These are phyloP conservation scores for Sarcophaga caerulescens DNA, from an alignment of 2,888 invertebrate genomes.

Conservation along the genomic window DNA sequence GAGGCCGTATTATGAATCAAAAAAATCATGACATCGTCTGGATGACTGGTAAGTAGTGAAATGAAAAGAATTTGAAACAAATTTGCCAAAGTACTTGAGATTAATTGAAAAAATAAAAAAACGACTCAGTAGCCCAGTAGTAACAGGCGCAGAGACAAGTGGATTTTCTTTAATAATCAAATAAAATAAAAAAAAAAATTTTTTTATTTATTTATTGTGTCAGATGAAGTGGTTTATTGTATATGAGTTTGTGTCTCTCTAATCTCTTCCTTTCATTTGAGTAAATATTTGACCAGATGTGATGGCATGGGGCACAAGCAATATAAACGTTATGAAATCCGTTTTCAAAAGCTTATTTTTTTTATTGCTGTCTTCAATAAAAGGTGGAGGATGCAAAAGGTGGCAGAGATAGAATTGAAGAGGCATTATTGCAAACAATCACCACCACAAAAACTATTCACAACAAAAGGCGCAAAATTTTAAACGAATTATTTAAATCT, in stretches of 20 bases:
- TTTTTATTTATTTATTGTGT: conserved; percentile 60
- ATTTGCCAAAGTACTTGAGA: conserved; percentile 57
- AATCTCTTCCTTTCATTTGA: conserved; percentile 46
- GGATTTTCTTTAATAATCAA: conserved; percentile 70
- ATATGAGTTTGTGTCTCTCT: conserved; percentile 53
- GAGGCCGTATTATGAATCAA: conserved; percentile 55
- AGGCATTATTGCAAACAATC: background rate
- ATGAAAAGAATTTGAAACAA: conserved; percentile 55
- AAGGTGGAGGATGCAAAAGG: background rate
- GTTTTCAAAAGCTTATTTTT: conserved; percentile 27
- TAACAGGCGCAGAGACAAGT: conserved; percentile 68
- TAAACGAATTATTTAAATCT: conserved; percentile 43
- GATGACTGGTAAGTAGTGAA: conserved; percentile 27
- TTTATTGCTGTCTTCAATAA: background rate
- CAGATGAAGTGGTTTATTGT: conserved; percentile 64
- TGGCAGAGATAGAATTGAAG: background rate
- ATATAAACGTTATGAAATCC: conserved; percentile 33
- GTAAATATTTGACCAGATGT: conserved; percentile 78
- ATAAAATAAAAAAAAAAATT: conserved; percentile 56
- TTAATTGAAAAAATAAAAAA: conserved; percentile 51
- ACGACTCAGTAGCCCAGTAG: conserved; percentile 60
- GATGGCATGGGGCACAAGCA: conserved; percentile 39
- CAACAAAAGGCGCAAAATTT: conserved; percentile 48
- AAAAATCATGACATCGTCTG: conserved; percentile 27
- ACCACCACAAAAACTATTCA: conserved; percentile 47